Conservation (phyloP, 2,888 invertebrate genomes). For the Orthosia gothica region DNA sequence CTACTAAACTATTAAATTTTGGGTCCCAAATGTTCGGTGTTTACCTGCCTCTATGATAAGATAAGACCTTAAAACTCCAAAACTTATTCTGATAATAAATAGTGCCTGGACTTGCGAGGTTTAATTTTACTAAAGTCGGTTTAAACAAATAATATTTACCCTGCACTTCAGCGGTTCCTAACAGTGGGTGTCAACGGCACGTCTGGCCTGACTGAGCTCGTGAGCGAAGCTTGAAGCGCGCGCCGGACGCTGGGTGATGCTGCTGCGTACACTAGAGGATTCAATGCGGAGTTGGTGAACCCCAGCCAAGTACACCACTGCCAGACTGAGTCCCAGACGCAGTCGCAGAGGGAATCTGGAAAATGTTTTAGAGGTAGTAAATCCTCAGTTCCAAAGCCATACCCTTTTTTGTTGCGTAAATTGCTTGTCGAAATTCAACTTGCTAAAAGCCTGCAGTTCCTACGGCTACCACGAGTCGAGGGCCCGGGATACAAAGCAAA, state of each 20-base stretch:
- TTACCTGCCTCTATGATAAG: no score
- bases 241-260: constrained; percentile 84
- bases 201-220: constrained; percentile 68
- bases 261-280: constrained; percentile 93
- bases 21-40: no score
- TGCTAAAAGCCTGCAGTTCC: no score
- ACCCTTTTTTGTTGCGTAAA: no score
- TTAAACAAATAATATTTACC: background rate
- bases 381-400: no score
- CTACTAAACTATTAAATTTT: no score
- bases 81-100: no score
- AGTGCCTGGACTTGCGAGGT: no score
- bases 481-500: no score
- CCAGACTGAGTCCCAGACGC: constrained; percentile 90
- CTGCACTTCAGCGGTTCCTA: constrained; percentile 59
- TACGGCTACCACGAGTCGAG: no score
- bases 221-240: constrained; percentile 78
- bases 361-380: background rate
- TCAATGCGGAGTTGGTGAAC: constrained; percentile 93
- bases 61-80: background rate
- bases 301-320: constrained; percentile 93
- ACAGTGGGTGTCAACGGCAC: constrained; percentile 70
- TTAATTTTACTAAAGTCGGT: no score
- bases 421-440: no score
- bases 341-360: constrained; percentile 88